Evolutionary conservation across 1,140 invertebrate genomes (phyloP).

Genomic region (Plectus sambesii): DNA sequence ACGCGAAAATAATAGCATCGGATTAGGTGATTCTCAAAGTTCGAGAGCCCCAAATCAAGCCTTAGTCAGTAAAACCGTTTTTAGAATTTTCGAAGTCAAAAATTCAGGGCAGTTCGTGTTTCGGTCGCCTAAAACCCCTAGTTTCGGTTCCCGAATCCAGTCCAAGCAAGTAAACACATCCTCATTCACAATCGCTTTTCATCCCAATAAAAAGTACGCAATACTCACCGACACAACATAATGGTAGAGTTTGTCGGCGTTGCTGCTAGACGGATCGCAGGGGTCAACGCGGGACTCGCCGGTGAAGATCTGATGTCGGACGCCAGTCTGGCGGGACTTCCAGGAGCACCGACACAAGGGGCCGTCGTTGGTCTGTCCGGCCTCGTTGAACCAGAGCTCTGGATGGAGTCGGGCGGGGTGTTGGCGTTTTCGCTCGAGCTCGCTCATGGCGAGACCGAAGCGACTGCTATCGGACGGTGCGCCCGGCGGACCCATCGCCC

Average conservation of each 20-base stretch:
- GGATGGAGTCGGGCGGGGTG: constrained; percentile 82
- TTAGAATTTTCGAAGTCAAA: too few species aligned
- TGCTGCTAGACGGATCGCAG: constrained; percentile 65
- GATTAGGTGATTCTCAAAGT: too few species aligned
- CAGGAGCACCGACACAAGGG: constrained; percentile 84
- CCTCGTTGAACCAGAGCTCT: constrained; percentile 91
- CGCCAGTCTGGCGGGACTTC: constrained; percentile 75
- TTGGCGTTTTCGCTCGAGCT: constrained; percentile 72
- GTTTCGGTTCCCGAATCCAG: too few species aligned
- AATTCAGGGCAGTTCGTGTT: too few species aligned
- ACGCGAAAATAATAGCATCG: too few species aligned
- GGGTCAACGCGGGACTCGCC: constrained; percentile 64
- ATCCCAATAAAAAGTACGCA: too few species aligned
- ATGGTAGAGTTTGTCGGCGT: constrained; percentile 72
- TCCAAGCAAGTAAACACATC: too few species aligned
- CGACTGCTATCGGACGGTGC: too few species aligned
- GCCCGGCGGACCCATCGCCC: constrained; percentile 53
- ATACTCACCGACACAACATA: constrained; percentile 55
- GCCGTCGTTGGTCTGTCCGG: constrained; percentile 93
- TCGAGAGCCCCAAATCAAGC: too few species aligned
- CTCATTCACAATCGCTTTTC: too few species aligned
- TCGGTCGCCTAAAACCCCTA: too few species aligned
- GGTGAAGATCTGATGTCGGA: constrained; percentile 87
- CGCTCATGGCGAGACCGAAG: constrained; percentile 52
- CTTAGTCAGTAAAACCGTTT: too few species aligned